Percentiles rank a stretch among this genome's conserved stretches.
phyloP scores from a whole-genome alignment of 2,888 invertebrate genomes.

The Clostera curtula region DNA sequence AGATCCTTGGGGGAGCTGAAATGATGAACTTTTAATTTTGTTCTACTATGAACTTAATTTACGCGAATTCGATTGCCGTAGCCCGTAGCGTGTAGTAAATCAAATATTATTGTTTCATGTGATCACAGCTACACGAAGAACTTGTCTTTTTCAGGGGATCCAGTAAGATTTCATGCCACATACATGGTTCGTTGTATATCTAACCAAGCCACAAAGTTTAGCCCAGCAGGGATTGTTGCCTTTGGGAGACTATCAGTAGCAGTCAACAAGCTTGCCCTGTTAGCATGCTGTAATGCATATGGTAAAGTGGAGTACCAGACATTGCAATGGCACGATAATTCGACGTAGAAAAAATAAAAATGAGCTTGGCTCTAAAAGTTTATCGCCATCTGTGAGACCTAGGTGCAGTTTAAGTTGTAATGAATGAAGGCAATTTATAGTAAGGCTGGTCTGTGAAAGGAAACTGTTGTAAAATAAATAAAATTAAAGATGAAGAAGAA shows the following conservation, averaged over 20 bases:
- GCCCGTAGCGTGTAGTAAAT: neutral
- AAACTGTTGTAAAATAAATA: no score
- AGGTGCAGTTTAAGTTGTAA: no score
- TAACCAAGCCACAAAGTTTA: constrained; percentile 51
- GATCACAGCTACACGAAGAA: constrained; percentile 1
- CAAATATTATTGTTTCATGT: constrained; percentile 1
- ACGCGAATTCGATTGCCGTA: neutral
- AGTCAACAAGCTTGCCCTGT: constrained; percentile 84
- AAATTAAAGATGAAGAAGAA: no score
- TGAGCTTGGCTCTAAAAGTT: constrained; percentile 1
- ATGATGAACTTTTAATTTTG: neutral
- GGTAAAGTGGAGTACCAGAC: constrained; percentile 71
- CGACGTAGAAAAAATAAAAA: constrained; percentile 25
- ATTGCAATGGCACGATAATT: constrained; percentile 73
- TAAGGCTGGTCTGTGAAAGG: no score
- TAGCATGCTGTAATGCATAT: constrained; percentile 73
- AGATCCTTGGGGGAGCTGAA: no score
- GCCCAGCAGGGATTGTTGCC: constrained; percentile 76
- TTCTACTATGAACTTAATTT: neutral
- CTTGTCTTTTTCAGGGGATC: constrained; percentile 79
- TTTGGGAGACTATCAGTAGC: constrained; percentile 83
- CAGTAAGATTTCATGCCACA: constrained; percentile 84
- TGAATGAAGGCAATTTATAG: no score
- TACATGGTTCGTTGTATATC: constrained; percentile 83
- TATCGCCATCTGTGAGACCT: no score